These are phyloP conservation scores for Spisula subtruncata DNA, from an alignment of 2,888 invertebrate genomes.

Conservation along the genomic window DNA sequence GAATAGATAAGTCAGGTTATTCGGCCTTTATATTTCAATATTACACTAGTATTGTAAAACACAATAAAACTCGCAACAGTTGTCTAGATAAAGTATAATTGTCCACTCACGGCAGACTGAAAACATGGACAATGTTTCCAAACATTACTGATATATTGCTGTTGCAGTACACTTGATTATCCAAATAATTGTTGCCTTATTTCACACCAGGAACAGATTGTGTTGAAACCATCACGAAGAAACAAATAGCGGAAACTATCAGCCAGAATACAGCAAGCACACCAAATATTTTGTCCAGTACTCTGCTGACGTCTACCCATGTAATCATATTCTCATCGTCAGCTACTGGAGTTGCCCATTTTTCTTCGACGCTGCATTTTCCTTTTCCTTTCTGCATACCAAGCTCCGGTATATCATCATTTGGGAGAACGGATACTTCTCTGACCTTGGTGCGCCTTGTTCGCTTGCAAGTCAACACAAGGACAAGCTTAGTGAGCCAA, in stretches of 20 bases:
- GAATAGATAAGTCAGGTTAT: no score
- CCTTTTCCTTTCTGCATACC: not conserved
- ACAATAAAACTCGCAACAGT: no score
- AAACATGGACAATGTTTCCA: no score
- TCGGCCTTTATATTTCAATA: no score
- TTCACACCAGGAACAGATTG: slow-evolving; percentile 27
- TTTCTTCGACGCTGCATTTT: not conserved
- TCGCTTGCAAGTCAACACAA: slow-evolving; percentile 21
- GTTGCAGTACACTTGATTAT: no score
- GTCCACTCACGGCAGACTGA: no score
- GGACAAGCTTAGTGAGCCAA: not conserved
- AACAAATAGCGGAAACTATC: slow-evolving; percentile 30
- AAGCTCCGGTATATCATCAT: slow-evolving; percentile 1
- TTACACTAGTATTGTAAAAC: no score
- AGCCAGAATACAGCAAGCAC: slow-evolving; percentile 31
- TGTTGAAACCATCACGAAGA: slow-evolving; percentile 34
- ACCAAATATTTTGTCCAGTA: slow-evolving; percentile 28
- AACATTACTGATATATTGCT: no score
- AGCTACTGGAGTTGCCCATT: slow-evolving; percentile 3
- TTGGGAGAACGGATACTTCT: not conserved
- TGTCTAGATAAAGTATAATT: no score
- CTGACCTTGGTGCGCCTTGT: slow-evolving; percentile 29
- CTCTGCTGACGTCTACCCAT: slow-evolving; percentile 43
- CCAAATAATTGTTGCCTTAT: no score
- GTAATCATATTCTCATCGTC: not conserved